These are phyloP conservation scores for Patella caerulea DNA, from an alignment of 2,888 invertebrate genomes.

Conservation along the genomic window DNA sequence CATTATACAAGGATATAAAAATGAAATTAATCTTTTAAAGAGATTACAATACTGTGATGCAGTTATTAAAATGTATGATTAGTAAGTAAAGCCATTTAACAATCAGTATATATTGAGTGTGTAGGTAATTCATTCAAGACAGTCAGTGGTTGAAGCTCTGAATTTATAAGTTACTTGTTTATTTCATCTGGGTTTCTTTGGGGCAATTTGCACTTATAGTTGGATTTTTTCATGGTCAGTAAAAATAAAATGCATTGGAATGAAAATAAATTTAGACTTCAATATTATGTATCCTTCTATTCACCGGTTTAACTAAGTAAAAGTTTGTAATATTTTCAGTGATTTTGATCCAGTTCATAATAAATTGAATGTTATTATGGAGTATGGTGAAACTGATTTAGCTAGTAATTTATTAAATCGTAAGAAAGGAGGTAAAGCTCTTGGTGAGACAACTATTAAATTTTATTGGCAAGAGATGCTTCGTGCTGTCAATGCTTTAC, in stretches of 20 bases:
- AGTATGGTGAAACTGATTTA: slow-evolving; percentile 92
- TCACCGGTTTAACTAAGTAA: too few species aligned
- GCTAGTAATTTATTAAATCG: slow-evolving; percentile 76
- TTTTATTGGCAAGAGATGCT: slow-evolving; percentile 97
- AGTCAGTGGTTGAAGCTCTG: too few species aligned
- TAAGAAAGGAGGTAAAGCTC: slow-evolving; percentile 54
- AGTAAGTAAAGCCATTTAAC: slow-evolving; percentile 77
- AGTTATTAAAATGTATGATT: slow-evolving; percentile 88
- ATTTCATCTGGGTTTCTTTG: too few species aligned
- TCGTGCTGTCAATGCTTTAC: slow-evolving; percentile 90
- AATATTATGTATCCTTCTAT: too few species aligned
- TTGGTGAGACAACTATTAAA: slow-evolving; percentile 84
- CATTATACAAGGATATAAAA: slow-evolving; percentile 84
- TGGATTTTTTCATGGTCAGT: too few species aligned
- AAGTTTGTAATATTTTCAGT: slow-evolving; percentile 74
- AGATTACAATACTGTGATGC: slow-evolving; percentile 86
- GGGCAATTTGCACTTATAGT: too few species aligned
- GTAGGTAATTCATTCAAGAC: too few species aligned
- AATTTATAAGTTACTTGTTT: too few species aligned
- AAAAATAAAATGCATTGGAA: too few species aligned
- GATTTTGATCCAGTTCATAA: slow-evolving; percentile 78
- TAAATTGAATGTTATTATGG: slow-evolving; percentile 87
- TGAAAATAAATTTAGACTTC: too few species aligned
- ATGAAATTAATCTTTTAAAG: slow-evolving; percentile 88
- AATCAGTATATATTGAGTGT: too few species aligned